Evolutionary conservation across 1,140 invertebrate genomes (phyloP), one percentile per base, ranked within the genome.

Genomic region (Helicoverpa armigera): DNA sequence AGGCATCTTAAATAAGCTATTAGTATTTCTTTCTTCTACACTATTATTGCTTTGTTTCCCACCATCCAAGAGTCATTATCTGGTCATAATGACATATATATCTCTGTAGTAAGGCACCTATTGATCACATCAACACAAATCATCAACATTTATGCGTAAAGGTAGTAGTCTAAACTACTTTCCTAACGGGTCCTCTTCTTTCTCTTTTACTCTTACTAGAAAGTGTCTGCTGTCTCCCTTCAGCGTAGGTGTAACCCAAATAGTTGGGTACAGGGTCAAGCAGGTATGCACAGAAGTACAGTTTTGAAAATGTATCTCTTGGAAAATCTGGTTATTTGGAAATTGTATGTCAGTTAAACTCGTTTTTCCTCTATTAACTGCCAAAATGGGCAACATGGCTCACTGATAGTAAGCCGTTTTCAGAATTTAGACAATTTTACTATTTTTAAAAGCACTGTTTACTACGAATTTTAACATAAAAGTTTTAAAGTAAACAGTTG

Each of bases 91-190:
- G 43, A 54, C 31, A 77, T 31, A 50, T n/a, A 43, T 50, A 69
- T 51, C 43, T 29, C 13, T 29, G 18, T 16, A 18, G 51, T 18
- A 65, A 69, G 31, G 61, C 53, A 61, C 23, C 18, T 67, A 78
- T 78, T 67, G 51, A 65, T 67, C 48, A 16, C 51, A 69, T 79
- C 63, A 56, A 58, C 75, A 73, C 61, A 51, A 69, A 79, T 77
- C 89, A 87, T 86, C 89, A 86, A 85, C 89, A 87, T 70, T 82
- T 76, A 82, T 73, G 90, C 90, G 90, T 91, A 92, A 92, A 85
- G 83, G 86, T 87, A 79, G 90, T 92, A 92, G 90, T 92, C 85
- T 82, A 82, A 79, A 87, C 86, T 87, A 88, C 88, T 90, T 90
- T 90, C 87, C 85, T 92, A 92, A 92, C 90, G 89, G 90, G 83